Evolutionary conservation across 1,140 invertebrate species (phyloP), one percentile per base, ranked within the genome.

Genomic region (Harlomillsia oculata): DNA sequence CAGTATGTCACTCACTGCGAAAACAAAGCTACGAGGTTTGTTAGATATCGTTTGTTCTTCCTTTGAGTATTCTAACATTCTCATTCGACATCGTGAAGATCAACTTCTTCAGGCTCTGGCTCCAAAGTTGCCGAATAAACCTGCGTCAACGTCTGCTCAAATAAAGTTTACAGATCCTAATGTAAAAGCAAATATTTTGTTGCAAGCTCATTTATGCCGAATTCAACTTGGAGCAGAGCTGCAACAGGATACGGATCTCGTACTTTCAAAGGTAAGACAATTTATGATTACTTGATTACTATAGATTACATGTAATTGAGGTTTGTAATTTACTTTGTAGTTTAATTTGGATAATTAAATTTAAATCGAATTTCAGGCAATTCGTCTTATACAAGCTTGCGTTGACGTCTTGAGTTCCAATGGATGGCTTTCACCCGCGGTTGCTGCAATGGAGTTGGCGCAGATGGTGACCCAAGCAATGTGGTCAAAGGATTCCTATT

Each of bases 391-490:
- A 67, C 94, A 98, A 73, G 96, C 96, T 9, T 99, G 95, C 72
- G 96, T 99, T 14, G 96, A 99, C 76, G 97, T 99, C 21, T 75
- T 99, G 1, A 93, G 89, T 68, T 96, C 90, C 18, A 97, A 97
- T 68, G 95, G 96, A 26, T 99, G 96, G 96, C 74, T 99, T 14
- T 86, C 88, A 0, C 96, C 96, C 0, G 97, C 95, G 8, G 87
- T 99, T 21, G 91, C 95, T 43, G 94, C 96, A 65, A 99, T 99
- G 97, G 96, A 99, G 74, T 74, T 99, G 54, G 93, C 96, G 0
- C 96, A 99, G 73, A 99, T 99, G 95, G 87, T 96, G 0, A 98
- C 96, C 0, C 97, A 99, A 75, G 95, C 94, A 2, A 97, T 99
- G 93, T 99, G 96, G 93, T 90, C 85, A 53, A 98, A 97, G 72